Conservation (phyloP, 2,797 vertebrate species). For the Hydrolagus colliei region DNA sequence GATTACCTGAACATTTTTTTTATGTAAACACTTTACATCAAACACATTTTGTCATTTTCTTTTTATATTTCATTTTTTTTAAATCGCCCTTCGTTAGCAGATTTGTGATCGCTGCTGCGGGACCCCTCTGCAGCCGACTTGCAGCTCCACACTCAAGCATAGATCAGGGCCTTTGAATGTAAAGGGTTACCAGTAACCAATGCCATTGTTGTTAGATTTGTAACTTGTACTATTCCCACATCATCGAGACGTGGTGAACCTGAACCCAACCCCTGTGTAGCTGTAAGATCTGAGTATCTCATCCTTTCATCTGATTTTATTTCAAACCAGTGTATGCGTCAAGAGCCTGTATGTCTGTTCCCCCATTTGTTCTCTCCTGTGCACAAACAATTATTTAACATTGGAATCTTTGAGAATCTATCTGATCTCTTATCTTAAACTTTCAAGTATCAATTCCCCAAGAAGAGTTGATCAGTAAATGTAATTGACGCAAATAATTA, state of each 20-base stretch:
- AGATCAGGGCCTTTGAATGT: background rate
- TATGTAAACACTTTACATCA: background rate
- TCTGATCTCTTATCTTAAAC: background rate
- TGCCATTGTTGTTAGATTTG: background rate
- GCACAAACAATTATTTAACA: background rate
- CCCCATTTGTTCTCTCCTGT: background rate
- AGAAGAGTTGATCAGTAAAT: background rate
- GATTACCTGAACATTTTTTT: background rate
- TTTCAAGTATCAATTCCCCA: background rate
- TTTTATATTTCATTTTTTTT: background rate
- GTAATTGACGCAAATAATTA: background rate
- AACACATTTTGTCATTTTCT: background rate
- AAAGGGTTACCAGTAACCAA: background rate
- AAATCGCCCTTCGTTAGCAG: too few relatives aligned
- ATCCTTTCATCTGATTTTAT: background rate
- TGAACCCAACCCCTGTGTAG: too few relatives aligned
- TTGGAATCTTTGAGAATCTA: background rate
- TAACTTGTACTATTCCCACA: background rate
- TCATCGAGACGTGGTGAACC: background rate
- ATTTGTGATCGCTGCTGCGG: background rate
- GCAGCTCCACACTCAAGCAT: background rate
- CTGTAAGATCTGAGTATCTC: background rate
- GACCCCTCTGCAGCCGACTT: background rate
- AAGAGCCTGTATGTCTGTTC: background rate
- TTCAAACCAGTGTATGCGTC: too few relatives aligned